A percentile compares a stretch with the other conserved stretches of the same genome.
phyloP scores from a whole-genome alignment of 2,888 invertebrate species.

The Podotricha telesiphe region DNA sequence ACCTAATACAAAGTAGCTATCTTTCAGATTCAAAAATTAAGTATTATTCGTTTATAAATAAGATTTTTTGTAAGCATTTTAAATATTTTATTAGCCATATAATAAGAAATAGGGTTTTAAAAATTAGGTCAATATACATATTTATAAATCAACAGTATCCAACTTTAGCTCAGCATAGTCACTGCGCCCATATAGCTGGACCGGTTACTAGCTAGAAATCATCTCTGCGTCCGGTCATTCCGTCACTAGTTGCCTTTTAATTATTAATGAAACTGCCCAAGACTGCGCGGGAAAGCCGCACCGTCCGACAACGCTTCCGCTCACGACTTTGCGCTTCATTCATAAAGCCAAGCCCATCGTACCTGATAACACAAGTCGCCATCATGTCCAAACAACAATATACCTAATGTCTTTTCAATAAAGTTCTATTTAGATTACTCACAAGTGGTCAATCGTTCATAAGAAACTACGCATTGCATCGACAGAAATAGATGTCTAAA shows the following conservation, averaged over 20 bases:
- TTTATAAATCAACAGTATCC: slow-evolving; percentile 10
- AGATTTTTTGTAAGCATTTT: background rate
- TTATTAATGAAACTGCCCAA: slow-evolving; percentile 80
- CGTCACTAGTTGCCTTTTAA: slow-evolving; percentile 78
- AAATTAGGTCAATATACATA: slow-evolving; percentile 36
- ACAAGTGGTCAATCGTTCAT: slow-evolving; percentile 24
- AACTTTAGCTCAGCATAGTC: slow-evolving; percentile 50
- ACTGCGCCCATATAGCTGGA: slow-evolving; percentile 61
- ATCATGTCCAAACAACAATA: slow-evolving; percentile 50
- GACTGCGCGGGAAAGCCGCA: slow-evolving; percentile 79
- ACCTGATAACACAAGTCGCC: slow-evolving; percentile 53
- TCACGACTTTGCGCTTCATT: slow-evolving; percentile 82
- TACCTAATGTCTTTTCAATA: slow-evolving; percentile 53
- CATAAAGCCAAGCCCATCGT: slow-evolving; percentile 68
- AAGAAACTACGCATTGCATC: slow-evolving; percentile 49
- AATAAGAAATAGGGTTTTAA: background rate
- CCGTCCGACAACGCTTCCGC: slow-evolving; percentile 80
- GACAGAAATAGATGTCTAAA: slow-evolving; percentile 76
- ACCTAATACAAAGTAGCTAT: background rate
- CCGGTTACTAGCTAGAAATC: slow-evolving; percentile 73
- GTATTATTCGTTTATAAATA: background rate
- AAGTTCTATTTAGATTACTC: slow-evolving; percentile 50
- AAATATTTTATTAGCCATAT: background rate
- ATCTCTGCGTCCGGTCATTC: slow-evolving; percentile 81
- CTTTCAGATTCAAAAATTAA: background rate